phyloP scores from a whole-genome alignment of 2,797 vertebrate genomes.

The Danio aesculapii region DNA sequence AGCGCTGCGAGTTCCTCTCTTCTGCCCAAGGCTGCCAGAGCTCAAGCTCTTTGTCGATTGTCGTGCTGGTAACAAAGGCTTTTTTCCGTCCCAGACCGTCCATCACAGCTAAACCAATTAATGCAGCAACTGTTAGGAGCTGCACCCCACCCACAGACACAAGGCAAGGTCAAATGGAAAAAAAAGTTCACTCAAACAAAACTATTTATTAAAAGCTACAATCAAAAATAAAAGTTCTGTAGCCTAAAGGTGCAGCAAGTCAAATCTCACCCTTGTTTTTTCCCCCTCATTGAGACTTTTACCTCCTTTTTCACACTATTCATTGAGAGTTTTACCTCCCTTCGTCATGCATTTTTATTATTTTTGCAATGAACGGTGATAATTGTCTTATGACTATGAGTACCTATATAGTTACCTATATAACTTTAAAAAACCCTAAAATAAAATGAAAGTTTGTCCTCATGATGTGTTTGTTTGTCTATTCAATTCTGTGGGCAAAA shows the following conservation, averaged over 20 bases:
- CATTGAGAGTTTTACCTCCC: too few relatives aligned
- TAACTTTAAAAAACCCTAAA: neutral
- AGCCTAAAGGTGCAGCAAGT: neutral
- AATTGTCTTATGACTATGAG: neutral
- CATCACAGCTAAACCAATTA: slow-evolving; percentile 76
- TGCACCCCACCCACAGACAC: slow-evolving; percentile 14
- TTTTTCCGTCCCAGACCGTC: slow-evolving; percentile 67
- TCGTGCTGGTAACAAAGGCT: slow-evolving; percentile 70
- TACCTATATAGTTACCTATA: neutral
- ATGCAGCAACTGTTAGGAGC: slow-evolving; percentile 61
- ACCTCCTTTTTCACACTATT: neutral
- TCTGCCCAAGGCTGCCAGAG: slow-evolving; percentile 42
- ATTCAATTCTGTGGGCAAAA: neutral
- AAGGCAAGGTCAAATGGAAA: slow-evolving; percentile 49
- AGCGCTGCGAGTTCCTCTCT: slow-evolving; percentile 50
- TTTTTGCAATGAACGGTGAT: too few relatives aligned
- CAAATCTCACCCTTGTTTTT: neutral
- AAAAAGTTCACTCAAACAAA: slow-evolving; percentile 7
- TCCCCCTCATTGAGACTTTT: neutral
- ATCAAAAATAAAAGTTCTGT: slow-evolving; percentile 25
- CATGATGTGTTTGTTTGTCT: neutral
- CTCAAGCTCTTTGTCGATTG: slow-evolving; percentile 64
- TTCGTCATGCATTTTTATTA: too few relatives aligned
- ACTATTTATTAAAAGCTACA: slow-evolving; percentile 39
- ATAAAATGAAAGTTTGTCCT: neutral